These are phyloP conservation scores for Sebastes elongatus DNA, from an alignment of 2,797 vertebrate species.

Conservation along the genomic window DNA sequence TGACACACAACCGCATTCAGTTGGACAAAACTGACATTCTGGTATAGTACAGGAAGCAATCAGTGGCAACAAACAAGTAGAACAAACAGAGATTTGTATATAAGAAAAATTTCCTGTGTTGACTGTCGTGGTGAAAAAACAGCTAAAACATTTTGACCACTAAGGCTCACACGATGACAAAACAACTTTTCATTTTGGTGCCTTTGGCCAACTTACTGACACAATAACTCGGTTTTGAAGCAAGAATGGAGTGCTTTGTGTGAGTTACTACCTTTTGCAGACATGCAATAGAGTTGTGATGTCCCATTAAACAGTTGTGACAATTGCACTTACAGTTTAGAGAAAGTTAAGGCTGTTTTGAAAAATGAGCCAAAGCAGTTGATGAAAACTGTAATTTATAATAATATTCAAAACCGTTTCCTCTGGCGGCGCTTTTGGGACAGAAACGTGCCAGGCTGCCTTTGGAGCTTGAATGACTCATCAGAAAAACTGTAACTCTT, in stretches of 20 bases:
- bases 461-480: not conserved
- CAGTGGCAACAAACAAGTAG: not conserved
- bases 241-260: not conserved
- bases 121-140: not conserved
- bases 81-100: not conserved
- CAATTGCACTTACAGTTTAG: too few species aligned
- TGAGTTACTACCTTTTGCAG: not conserved
- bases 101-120: not conserved
- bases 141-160: not conserved
- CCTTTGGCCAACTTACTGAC: not conserved
- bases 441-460: not conserved
- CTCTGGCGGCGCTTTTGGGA: not conserved
- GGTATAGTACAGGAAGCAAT: not conserved
- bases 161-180: accelerated
- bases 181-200: not conserved
- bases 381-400: not conserved
- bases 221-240: not conserved
- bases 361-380: too few species aligned
- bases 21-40: not conserved
- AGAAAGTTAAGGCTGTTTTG: too few species aligned
- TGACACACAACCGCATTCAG: not conserved
- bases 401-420: not conserved
- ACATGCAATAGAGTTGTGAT: too few species aligned
- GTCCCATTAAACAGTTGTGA: too few species aligned
- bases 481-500: not conserved